A percentile compares a stretch with the other conserved stretches of the same genome.
These are phyloP conservation scores for Apodemia duryi DNA, from an alignment of 2,888 invertebrate species.

Conservation along the genomic window DNA sequence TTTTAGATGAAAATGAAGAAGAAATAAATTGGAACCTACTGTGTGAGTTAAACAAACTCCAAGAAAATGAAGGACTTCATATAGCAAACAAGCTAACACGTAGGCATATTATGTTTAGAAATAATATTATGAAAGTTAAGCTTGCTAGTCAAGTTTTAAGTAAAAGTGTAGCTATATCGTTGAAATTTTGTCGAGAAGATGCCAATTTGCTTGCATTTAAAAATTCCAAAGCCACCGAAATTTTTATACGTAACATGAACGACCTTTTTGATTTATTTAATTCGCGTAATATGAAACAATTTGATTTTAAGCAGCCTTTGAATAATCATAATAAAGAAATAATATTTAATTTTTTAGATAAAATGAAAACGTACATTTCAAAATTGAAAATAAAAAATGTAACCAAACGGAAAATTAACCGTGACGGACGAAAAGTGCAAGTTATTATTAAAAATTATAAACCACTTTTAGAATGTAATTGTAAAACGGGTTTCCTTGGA, in stretches of 20 bases:
- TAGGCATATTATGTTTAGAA: slow-evolving; percentile 24
- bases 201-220: neutral
- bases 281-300: no score
- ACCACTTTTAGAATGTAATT: slow-evolving; percentile 13
- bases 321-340: no score
- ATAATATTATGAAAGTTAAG: slow-evolving; percentile 25
- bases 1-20: no score
- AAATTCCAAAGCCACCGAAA: no score
- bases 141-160: slow-evolving; percentile 24
- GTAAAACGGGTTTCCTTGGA: slow-evolving; percentile 15
- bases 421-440: slow-evolving; percentile 11
- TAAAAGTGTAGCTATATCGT: slow-evolving; percentile 26
- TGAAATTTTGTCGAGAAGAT: slow-evolving; percentile 21
- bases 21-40: no score
- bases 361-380: slow-evolving; percentile 12
- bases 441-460: slow-evolving; percentile 11
- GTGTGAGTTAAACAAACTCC: no score
- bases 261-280: no score
- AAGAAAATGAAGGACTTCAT: neutral
- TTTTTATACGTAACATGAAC: no score
- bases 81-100: slow-evolving; percentile 24
- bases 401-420: slow-evolving; percentile 13
- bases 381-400: slow-evolving; percentile 12
- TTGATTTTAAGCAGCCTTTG: no score
- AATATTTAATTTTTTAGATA: slow-evolving; percentile 9